phyloP scores from a whole-genome alignment of 2,797 vertebrate species.

The Chelon auratus region DNA sequence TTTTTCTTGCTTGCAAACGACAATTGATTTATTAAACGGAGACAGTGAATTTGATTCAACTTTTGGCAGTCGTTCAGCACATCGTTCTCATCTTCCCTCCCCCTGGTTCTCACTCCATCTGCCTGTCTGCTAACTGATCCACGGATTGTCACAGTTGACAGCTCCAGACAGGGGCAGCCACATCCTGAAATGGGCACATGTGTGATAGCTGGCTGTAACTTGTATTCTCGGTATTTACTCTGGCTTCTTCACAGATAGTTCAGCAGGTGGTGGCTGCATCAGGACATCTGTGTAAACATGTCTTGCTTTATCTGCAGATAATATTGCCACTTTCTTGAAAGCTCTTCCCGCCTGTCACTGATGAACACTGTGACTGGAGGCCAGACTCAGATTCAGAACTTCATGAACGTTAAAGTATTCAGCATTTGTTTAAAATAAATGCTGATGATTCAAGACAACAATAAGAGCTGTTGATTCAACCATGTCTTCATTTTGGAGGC shows the following conservation, averaged over 20 bases:
- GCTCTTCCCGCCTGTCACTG: conserved; percentile 2
- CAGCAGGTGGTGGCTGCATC: conserved; percentile 42
- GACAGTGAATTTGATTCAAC: conserved; percentile 57
- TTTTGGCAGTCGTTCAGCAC: conserved; percentile 43
- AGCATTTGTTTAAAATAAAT: too few species aligned
- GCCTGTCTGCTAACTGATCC: conserved; percentile 47
- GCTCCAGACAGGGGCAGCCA: conserved; percentile 25
- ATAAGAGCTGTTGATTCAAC: too few species aligned
- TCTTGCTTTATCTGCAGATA: conserved; percentile 17
- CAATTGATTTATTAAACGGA: conserved; percentile 61
- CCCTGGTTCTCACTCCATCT: conserved; percentile 19
- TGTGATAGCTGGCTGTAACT: conserved; percentile 13
- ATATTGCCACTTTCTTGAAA: conserved; percentile 21
- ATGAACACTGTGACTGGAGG: conserved; percentile 12
- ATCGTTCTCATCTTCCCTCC: conserved; percentile 12
- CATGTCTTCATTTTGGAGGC: too few species aligned
- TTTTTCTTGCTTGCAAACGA: conserved; percentile 19
- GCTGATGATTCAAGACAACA: too few species aligned
- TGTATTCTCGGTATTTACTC: conserved; percentile 26
- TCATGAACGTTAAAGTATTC: too few species aligned
- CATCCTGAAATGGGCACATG: conserved; percentile 24
- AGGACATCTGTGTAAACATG: conserved; percentile 50
- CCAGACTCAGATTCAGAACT: not conserved
- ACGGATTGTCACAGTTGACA: conserved; percentile 45
- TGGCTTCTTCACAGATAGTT: conserved; percentile 19